Conservation (phyloP, 2,113 vertebrate species). For the Plecotus auritus region DNA sequence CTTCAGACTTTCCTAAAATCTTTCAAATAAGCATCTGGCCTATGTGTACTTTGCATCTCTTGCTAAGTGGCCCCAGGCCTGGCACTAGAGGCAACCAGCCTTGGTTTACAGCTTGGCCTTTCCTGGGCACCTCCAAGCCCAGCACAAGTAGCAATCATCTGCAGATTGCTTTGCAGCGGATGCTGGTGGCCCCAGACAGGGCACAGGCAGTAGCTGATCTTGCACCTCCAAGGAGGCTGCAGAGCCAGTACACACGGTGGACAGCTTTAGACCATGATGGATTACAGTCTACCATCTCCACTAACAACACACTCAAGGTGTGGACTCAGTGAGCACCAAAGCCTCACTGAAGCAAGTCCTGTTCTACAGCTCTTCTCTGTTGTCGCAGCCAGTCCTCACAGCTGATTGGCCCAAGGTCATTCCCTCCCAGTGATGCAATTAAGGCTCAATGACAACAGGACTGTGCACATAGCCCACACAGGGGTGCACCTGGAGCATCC, state of each 20-base stretch:
- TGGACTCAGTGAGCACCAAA: neutral
- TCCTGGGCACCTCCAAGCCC: neutral
- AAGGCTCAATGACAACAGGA: neutral
- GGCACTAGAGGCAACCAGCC: neutral
- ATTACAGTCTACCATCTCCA: neutral
- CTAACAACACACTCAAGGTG: neutral
- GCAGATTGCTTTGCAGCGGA: neutral
- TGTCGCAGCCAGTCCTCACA: neutral
- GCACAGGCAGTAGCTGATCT: neutral
- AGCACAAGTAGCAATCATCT: neutral
- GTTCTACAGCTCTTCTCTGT: neutral
- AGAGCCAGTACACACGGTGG: neutral
- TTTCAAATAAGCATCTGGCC: neutral
- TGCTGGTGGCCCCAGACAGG: neutral
- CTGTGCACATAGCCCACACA: neutral
- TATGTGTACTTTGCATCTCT: neutral
- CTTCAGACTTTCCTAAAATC: neutral
- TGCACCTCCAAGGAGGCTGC: neutral
- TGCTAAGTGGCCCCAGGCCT: neutral
- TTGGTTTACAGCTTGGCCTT: neutral
- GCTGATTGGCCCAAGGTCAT: neutral
- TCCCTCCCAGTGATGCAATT: neutral
- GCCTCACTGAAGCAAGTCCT: neutral
- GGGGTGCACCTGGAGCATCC: neutral
- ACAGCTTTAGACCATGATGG: neutral